phyloP scores from a whole-genome alignment of 2,797 vertebrate genomes.

The Ficedula albicollis region DNA sequence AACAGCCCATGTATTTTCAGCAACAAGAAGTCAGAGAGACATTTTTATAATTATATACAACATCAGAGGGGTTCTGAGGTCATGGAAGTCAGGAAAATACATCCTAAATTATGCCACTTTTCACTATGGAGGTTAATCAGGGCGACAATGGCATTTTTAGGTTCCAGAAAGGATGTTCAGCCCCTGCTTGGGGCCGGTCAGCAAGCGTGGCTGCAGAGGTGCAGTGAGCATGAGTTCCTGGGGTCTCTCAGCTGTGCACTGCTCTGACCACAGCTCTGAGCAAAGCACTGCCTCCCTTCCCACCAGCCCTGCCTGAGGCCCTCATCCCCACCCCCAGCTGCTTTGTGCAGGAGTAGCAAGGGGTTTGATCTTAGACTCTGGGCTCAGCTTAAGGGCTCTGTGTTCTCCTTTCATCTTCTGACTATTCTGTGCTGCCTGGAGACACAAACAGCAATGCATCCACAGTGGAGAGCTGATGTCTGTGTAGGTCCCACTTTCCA shows the following conservation, averaged over 20 bases:
- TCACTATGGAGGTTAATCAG: not conserved
- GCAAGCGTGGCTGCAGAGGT: rapidly evolving
- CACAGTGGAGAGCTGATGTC: not conserved
- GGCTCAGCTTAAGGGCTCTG: not conserved
- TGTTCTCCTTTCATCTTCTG: not conserved
- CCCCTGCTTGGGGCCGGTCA: not conserved
- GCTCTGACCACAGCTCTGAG: not conserved
- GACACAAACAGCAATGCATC: not conserved
- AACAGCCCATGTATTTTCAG: slow-evolving; percentile 50
- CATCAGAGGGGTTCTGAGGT: slow-evolving; percentile 22
- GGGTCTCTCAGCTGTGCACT: rapidly evolving
- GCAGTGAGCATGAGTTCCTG: not conserved
- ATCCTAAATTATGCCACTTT: not conserved
- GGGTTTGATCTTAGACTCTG: not conserved
- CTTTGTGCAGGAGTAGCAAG: not conserved
- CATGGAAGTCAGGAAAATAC: slow-evolving; percentile 36
- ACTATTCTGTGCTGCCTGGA: not conserved
- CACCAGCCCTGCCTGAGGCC: not conserved
- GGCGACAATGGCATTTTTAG: not conserved
- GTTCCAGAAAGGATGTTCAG: not conserved
- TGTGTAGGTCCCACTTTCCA: not conserved
- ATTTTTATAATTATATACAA: slow-evolving; percentile 57
- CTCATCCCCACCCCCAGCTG: not conserved
- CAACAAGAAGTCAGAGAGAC: slow-evolving; percentile 46
- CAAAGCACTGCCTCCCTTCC: not conserved